phyloP scores from a whole-genome alignment of 2,113 vertebrate genomes.

The Pyxicephalus adspersus region DNA sequence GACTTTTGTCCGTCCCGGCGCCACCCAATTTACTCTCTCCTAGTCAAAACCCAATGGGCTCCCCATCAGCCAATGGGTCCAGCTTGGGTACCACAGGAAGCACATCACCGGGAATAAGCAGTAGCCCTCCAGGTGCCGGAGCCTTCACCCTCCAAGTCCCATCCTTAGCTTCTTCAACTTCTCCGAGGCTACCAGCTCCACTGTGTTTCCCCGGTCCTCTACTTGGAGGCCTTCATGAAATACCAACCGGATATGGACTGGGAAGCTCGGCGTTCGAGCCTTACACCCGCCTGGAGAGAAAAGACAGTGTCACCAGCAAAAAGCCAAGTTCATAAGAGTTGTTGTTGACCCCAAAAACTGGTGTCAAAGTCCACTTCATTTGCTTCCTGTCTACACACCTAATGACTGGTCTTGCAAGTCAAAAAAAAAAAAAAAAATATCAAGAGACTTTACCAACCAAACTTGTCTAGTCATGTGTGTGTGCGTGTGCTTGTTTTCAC shows the following conservation, averaged over 20 bases:
- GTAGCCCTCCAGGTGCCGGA: slow-evolving; percentile 66
- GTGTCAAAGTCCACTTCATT: slow-evolving; percentile 55
- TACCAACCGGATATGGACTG: slow-evolving; percentile 76
- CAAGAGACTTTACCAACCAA: slow-evolving; percentile 46
- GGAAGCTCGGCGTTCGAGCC: slow-evolving; percentile 90
- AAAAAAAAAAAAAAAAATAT: not conserved
- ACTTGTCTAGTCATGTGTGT: slow-evolving; percentile 45
- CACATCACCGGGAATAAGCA: slow-evolving; percentile 68
- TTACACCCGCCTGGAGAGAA: slow-evolving; percentile 83
- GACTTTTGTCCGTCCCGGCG: slow-evolving; percentile 79
- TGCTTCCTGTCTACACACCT: slow-evolving; percentile 17
- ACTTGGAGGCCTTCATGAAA: slow-evolving; percentile 77
- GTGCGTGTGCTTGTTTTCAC: slow-evolving; percentile 50
- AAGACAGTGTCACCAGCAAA: slow-evolving; percentile 74
- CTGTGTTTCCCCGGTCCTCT: slow-evolving; percentile 81
- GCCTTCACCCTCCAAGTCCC: slow-evolving; percentile 75
- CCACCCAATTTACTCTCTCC: slow-evolving; percentile 78
- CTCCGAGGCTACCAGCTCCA: slow-evolving; percentile 71
- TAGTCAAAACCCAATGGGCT: slow-evolving; percentile 32
- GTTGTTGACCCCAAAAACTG: not conserved
- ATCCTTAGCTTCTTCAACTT: slow-evolving; percentile 66
- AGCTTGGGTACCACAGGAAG: slow-evolving; percentile 71
- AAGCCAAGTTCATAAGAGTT: slow-evolving; percentile 77
- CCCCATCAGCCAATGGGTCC: slow-evolving; percentile 66
- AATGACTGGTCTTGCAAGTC: slow-evolving; percentile 11